Conservation (phyloP, 2,888 invertebrate species). For the Nezara viridula region DNA sequence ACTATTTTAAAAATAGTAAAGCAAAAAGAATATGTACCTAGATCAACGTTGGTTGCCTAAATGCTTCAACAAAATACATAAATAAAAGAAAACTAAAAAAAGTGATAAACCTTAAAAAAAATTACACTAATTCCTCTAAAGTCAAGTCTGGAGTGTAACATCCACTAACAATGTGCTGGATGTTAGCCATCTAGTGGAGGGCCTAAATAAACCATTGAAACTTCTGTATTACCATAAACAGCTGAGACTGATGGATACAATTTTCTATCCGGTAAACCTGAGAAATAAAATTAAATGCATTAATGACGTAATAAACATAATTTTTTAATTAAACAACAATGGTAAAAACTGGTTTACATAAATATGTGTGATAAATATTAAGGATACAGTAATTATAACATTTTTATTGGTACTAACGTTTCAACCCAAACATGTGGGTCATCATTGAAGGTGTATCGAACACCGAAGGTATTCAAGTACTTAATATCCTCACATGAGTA, state of each 20-base stretch:
- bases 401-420: too few species aligned
- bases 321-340: too few species aligned
- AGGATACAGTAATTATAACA: too few species aligned
- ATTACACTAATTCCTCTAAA: background rate
- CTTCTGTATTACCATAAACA: slow-evolving; percentile 99
- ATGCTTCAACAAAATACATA: background rate
- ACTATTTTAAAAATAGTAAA: background rate
- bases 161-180: slow-evolving; percentile 1
- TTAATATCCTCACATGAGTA: too few species aligned
- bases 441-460: too few species aligned
- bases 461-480: too few species aligned
- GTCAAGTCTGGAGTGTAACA: background rate
- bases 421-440: too few species aligned
- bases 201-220: slow-evolving; percentile 98
- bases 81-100: background rate
- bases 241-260: slow-evolving; percentile 97
- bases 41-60: background rate
- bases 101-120: background rate
- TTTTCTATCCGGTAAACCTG: slow-evolving; percentile 84
- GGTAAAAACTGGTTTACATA: too few species aligned
- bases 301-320: background rate
- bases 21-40: slow-evolving; percentile 40
- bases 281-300: slow-evolving; percentile 65
- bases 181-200: slow-evolving; percentile 91
- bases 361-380: too few species aligned